Evolutionary conservation across 2,888 invertebrate species (phyloP), one percentile per base, ranked within the genome.

Genomic region (Odiellus spinosus): DNA sequence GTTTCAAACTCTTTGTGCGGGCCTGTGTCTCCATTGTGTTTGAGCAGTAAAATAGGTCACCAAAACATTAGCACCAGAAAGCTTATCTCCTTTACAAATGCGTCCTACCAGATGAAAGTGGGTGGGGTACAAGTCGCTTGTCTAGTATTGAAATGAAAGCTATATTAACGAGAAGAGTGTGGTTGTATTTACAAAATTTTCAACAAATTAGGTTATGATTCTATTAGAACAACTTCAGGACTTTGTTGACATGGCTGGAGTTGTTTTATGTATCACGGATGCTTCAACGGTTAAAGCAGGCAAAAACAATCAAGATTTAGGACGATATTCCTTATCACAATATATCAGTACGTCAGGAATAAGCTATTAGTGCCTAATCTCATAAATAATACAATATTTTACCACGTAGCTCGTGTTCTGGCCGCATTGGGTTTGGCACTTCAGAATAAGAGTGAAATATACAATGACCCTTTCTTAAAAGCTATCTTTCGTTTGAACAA

Each of bases 401-500:
- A n/a, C n/a, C n/a, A n/a, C 8, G 15, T 38, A 86, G 86, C 84
- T 59, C 83, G 85, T 70, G 85, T 88, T 18, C 66, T 95, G 51
- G 85, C 87, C 5, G 87, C 91, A 58, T 69, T 95, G 46, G 91
- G 90, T 63, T 73, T 87, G 56, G 85, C 88, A 8, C 72, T 95
- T 32, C 76, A 85, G 51, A 88, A 78, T 64, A 87, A 90, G 69
- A 86, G 88, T 63, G 90, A 93, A 60, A 80, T 84, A 50, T 95
- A 95, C 62, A 78, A 77, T 35, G 93, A 93, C 63, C 69, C 73
- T 39, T 85, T 85, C 3, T 73, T 93, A 14, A 81, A 60, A 46
- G 82, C 88, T 6, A 76, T 93, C 45, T 95, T 95, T 63, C 76
- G 90, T 50, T 70, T 95, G 39, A 96, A 96, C 67, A 96, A 96